Conservation (phyloP, 1,140 invertebrate genomes). For the Sycophila sp. region DNA sequence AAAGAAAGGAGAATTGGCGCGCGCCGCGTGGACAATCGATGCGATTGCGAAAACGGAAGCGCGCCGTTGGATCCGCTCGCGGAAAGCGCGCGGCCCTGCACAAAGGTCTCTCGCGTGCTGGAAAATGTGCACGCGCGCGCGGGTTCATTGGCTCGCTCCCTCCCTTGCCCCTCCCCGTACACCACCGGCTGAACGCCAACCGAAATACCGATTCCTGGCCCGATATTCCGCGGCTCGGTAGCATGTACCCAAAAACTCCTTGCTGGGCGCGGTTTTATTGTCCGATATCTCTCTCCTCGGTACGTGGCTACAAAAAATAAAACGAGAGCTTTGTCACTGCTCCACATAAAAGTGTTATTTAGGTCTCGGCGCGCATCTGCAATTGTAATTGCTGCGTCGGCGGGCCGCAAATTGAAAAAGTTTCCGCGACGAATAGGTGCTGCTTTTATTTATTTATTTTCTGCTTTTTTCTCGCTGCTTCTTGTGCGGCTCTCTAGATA, state of each 20-base stretch:
- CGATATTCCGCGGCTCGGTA: background rate
- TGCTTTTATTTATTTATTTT: conserved; percentile 1
- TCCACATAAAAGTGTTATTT: conserved; percentile 19
- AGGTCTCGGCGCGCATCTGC: conserved; percentile 5
- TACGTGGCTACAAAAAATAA: background rate
- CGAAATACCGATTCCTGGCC: background rate
- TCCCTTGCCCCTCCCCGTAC: too few species aligned
- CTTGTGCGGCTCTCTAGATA: background rate
- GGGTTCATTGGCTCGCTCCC: too few species aligned
- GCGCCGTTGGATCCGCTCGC: background rate
- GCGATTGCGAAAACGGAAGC: background rate
- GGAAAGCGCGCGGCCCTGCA: too few species aligned
- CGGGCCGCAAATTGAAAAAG: conserved; percentile 17
- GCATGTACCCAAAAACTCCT: background rate
- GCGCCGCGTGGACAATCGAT: too few species aligned
- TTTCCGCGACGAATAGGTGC: background rate
- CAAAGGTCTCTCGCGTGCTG: too few species aligned
- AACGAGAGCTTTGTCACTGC: background rate
- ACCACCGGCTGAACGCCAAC: too few species aligned
- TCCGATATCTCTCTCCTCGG: background rate
- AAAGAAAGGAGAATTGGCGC: too few species aligned
- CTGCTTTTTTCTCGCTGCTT: background rate
- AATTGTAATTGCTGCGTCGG: conserved; percentile 8
- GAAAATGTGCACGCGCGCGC: background rate
- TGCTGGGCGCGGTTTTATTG: background rate